Conservation (phyloP, 2,113 vertebrate species). For the Gasterosteus nipponicus region DNA sequence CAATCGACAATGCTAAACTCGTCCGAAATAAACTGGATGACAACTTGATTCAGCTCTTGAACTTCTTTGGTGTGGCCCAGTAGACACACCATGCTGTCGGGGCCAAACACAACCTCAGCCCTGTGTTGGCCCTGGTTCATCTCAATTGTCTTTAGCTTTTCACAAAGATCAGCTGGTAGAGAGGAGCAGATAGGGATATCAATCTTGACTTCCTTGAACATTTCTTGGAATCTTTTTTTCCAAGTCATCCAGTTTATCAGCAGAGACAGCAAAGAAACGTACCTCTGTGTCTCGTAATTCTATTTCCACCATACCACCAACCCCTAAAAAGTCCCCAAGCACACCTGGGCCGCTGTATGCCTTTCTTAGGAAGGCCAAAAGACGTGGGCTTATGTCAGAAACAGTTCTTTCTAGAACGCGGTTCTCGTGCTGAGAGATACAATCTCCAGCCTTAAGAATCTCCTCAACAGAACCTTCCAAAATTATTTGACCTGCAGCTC, state of each 20-base stretch:
- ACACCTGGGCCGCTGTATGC: conserved; percentile 21
- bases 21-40: conserved; percentile 49
- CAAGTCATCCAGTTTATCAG: conserved; percentile 13
- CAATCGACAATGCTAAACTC: conserved; percentile 19
- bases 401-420: conserved; percentile 41
- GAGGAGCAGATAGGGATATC: conserved; percentile 19
- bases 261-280: conserved; percentile 36
- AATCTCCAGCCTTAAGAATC: conserved; percentile 41
- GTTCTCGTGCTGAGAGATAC: conserved; percentile 22
- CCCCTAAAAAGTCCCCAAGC: conserved; percentile 41
- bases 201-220: conserved; percentile 46
- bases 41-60: conserved; percentile 33
- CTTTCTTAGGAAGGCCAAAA: conserved; percentile 56
- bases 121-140: conserved; percentile 42
- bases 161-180: conserved; percentile 27
- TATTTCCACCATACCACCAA: conserved; percentile 35
- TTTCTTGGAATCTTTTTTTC: conserved; percentile 16
- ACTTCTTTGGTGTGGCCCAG: conserved; percentile 58
- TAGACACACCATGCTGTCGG: conserved; percentile 19
- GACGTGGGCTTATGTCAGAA: conserved; percentile 29
- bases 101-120: conserved; percentile 18
- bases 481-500: conserved; percentile 41
- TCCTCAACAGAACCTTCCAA: conserved; percentile 52
- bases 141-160: conserved; percentile 37
- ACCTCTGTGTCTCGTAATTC: conserved; percentile 60